These are phyloP conservation scores for Pachyuromys duprasi DNA, from an alignment of 2,797 vertebrate genomes.

Conservation along the genomic window DNA sequence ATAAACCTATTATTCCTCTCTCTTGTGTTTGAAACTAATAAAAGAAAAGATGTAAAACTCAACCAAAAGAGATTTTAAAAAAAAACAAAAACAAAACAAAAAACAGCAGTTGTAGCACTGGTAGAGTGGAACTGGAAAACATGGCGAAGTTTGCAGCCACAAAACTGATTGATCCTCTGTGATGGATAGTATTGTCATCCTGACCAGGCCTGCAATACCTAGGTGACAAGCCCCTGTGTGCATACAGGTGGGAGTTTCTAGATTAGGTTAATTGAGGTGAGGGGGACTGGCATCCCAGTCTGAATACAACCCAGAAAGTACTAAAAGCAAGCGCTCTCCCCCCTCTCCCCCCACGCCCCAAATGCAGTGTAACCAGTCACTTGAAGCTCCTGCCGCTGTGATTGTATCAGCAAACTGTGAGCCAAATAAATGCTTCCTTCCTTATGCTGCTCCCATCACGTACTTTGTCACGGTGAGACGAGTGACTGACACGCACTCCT, in stretches of 20 bases:
- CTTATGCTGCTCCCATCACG: background rate
- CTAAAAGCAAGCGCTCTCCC: background rate
- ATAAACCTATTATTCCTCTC: background rate
- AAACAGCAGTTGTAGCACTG: background rate
- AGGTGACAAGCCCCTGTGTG: background rate
- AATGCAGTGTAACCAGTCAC: no score
- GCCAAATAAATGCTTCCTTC: background rate
- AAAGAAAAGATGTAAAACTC: constrained; percentile 24
- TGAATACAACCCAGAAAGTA: background rate
- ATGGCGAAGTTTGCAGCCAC: background rate
- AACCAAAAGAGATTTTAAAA: constrained; percentile 60
- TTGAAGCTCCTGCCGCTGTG: background rate
- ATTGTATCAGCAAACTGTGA: background rate
- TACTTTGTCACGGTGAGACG: background rate
- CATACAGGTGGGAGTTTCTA: background rate
- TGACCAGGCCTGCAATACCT: no score
- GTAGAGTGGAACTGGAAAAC: background rate
- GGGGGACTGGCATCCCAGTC: background rate
- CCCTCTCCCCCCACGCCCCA: no score
- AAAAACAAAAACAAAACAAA: background rate
- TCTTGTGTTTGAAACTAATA: constrained; percentile 33
- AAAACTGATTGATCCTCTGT: background rate
- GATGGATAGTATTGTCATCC: background rate
- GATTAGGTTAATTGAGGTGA: background rate
- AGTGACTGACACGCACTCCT: background rate